Percentiles rank a stretch among this genome's conserved stretches.
Conservation (phyloP, 2,113 vertebrate species). For the Sylvia atricapilla region DNA sequence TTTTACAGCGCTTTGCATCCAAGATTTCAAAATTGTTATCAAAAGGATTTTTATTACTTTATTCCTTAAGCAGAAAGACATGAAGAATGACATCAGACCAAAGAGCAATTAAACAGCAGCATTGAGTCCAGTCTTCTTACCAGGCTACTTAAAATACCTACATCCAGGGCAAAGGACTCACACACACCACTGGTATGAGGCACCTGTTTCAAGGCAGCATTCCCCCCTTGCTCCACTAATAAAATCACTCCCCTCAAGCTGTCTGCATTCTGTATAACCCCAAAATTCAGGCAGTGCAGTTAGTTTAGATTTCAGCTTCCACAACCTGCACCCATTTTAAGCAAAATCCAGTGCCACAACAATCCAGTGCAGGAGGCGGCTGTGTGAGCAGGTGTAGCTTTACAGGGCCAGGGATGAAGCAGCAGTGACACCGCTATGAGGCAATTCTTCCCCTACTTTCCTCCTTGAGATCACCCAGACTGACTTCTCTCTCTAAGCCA, state of each 20-base stretch:
- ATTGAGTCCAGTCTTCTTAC: background rate
- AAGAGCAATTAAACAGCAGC: background rate
- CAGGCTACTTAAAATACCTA: background rate
- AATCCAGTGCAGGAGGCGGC: background rate
- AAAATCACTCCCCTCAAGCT: background rate
- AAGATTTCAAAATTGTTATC: background rate
- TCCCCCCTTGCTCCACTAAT: background rate
- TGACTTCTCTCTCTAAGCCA: background rate
- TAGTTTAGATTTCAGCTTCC: background rate
- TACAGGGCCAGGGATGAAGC: background rate
- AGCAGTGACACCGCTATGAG: background rate
- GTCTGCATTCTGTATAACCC: background rate
- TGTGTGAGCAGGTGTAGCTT: background rate
- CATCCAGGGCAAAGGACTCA: background rate
- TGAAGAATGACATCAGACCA: background rate
- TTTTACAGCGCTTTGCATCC: background rate
- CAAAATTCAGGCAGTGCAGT: background rate
- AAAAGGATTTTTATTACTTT: background rate
- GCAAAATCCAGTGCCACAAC: too few species aligned
- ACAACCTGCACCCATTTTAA: background rate
- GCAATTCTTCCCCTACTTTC: background rate
- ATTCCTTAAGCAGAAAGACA: background rate
- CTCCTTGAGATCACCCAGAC: background rate
- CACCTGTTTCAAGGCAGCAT: background rate
- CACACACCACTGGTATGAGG: fast-evolving